Base-by-base conservation (phyloP, 2,113 vertebrate species). In the Crotophaga sulcirostris region DNA sequence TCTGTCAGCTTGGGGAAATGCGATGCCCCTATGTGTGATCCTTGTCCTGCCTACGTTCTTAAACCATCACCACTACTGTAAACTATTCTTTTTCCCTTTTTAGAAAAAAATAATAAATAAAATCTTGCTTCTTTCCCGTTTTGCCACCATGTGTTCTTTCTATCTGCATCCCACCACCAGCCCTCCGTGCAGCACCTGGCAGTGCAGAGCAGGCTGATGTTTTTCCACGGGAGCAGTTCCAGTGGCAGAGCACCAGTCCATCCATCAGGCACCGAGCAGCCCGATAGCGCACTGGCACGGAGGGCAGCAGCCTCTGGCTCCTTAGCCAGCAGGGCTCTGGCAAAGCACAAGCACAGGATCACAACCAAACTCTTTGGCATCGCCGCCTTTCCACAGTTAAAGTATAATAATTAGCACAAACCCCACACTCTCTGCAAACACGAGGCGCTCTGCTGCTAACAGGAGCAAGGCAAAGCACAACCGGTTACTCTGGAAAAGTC, bases 251-350 rank as follows among this genome's bases (percentile, higher is more conserved):
- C 74, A 59, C 83, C 42, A 29, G 34, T 11, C 26, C 74, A 42
- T 19, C 2, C 14, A 26, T 47, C 54, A 26, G 87, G 59, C 3
- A 0, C 77, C 12, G 9, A 26, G 74, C 69, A 36, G 56, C 68
- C 6, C 55, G 1, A 9, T 2, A 42, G 29, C 0, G 0, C 54
- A 1, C 34, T 7, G 76, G 54, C 78, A 91, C 0, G 0, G 49
- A 14, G 52, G 76, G 49, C 72, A 91, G 47, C 14, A 69, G 34
- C 70, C 51, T 54, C 64, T 2, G 4, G 52, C 81, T 45, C 58
- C 42, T 29, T 9, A 44, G 24, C 38, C 56, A 20, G 31, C 5
- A 0, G 62, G 55, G 56, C 47, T 45, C 79, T 73, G 51, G 66
- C 70, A 40, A 45, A 38, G 42, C 56, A 16, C 3, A 16, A 44